These are phyloP conservation scores for Sycobia sp. DNA, from an alignment of 1,140 invertebrate genomes.

Conservation along the genomic window DNA sequence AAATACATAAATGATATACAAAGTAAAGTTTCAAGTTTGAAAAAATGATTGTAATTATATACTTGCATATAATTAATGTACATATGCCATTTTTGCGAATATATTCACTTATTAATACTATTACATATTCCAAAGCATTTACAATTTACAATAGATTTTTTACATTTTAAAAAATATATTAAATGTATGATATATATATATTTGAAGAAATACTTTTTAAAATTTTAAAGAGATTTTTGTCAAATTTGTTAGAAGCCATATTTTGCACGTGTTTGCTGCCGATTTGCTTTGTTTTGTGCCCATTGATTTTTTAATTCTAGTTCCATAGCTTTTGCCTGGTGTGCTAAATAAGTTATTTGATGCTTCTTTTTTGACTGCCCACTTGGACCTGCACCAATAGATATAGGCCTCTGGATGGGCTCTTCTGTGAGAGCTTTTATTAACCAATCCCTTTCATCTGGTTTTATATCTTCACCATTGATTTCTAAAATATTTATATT, in stretches of 20 bases:
- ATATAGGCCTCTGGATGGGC: slow-evolving; percentile 60
- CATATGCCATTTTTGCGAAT: too few species aligned
- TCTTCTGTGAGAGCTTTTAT: slow-evolving; percentile 83
- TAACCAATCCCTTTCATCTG: slow-evolving; percentile 79
- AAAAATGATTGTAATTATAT: too few species aligned
- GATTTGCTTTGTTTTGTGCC: slow-evolving; percentile 83
- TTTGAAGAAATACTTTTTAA: neutral
- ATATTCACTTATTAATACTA: too few species aligned
- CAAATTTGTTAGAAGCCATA: slow-evolving; percentile 76
- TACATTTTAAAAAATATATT: slow-evolving; percentile 1
- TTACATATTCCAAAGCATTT: too few species aligned
- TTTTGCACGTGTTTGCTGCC: slow-evolving; percentile 85
- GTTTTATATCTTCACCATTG: slow-evolving; percentile 80
- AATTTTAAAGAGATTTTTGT: neutral
- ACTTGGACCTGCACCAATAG: slow-evolving; percentile 50
- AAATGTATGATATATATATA: neutral
- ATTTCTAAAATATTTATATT: slow-evolving; percentile 78
- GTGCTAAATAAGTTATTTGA: slow-evolving; percentile 94
- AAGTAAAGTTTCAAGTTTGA: too few species aligned
- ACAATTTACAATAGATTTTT: neutral
- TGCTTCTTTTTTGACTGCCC: slow-evolving; percentile 73
- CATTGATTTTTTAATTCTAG: slow-evolving; percentile 92
- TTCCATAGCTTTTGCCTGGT: slow-evolving; percentile 93
- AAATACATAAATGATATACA: too few species aligned
- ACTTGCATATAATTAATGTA: too few species aligned